These are phyloP conservation scores for Heliconius hewitsoni DNA, from an alignment of 1,140 invertebrate species.

Conservation along the genomic window DNA sequence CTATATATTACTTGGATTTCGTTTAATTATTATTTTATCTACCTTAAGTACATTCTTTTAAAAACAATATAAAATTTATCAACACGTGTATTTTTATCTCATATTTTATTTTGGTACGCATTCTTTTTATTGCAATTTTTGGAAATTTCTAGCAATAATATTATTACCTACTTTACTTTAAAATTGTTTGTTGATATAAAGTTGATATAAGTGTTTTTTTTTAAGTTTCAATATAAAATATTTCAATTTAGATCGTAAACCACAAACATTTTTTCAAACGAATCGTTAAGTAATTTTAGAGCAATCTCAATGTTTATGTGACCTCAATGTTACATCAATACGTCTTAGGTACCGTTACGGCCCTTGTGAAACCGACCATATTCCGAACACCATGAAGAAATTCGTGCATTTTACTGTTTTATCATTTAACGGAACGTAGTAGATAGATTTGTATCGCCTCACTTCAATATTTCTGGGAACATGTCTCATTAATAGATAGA, in stretches of 20 bases:
- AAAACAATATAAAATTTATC: background rate
- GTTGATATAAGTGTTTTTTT: too few species aligned
- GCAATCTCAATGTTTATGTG: slow-evolving; percentile 46
- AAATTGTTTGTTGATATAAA: background rate
- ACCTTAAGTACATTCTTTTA: background rate
- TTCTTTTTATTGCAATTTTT: background rate
- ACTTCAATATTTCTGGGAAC: background rate
- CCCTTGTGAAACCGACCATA: slow-evolving; percentile 49
- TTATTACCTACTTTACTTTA: background rate
- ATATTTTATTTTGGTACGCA: background rate
- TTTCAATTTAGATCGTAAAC: background rate
- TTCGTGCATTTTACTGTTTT: slow-evolving; percentile 20
- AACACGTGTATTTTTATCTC: background rate
- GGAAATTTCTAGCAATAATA: too few species aligned
- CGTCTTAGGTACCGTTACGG: slow-evolving; percentile 49
- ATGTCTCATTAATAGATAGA: background rate
- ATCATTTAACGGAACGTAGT: slow-evolving; percentile 11
- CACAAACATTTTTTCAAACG: slow-evolving; percentile 6
- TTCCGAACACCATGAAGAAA: slow-evolving; percentile 32
- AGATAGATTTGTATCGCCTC: background rate
- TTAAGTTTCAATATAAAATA: background rate
- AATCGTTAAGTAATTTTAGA: slow-evolving; percentile 28
- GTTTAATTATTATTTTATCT: background rate
- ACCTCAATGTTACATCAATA: slow-evolving; percentile 52
- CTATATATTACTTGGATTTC: background rate